Conservation (phyloP, 1,140 invertebrate species). For the Galendromus occidentalis region DNA sequence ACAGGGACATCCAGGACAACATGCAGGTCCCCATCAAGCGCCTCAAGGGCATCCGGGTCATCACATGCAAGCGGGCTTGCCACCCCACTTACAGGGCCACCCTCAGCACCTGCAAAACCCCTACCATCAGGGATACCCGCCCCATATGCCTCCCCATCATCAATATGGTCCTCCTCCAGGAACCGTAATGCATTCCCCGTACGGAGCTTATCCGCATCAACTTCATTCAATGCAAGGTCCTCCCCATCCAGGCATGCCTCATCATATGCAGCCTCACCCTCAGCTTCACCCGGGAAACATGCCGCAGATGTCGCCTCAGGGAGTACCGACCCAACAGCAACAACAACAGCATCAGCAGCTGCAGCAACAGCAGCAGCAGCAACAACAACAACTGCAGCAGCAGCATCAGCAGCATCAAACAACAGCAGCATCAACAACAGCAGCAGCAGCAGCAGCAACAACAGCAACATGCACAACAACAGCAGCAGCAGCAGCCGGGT, state of each 20-base stretch:
- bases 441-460: no score
- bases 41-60: background rate
- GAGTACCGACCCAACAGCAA: background rate
- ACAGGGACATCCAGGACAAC: background rate
- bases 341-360: background rate
- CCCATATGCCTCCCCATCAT: background rate
- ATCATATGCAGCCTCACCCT: no score
- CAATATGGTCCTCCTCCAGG: background rate
- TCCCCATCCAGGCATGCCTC: background rate
- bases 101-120: background rate
- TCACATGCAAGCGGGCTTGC: background rate
- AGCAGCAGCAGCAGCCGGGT: no score
- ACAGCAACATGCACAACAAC: no score
- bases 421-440: no score
- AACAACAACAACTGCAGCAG: background rate
- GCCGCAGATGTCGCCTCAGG: background rate
- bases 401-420: background rate
- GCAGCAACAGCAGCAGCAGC: background rate
- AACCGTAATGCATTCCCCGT: background rate
- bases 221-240: no score
- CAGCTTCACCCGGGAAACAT: background rate
- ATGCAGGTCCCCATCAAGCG: background rate
- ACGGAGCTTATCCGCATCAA: background rate
- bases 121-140: background rate
- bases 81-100: background rate